phyloP scores from a whole-genome alignment of 2,113 vertebrate genomes.

The Paramormyrops kingsleyae region DNA sequence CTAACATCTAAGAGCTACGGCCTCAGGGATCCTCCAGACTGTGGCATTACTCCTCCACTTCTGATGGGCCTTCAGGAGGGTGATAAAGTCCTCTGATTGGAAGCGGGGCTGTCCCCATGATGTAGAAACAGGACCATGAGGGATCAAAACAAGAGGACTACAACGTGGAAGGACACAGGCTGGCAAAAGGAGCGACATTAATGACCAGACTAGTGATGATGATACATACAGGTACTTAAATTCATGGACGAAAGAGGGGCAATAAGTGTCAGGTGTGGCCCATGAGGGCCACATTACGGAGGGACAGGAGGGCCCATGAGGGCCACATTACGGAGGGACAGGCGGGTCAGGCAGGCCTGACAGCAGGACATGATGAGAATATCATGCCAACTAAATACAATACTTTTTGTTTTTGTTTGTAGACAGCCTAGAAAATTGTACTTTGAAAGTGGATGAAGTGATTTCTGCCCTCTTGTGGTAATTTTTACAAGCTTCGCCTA shows the following conservation, averaged over 20 bases:
- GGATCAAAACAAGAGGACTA: too few relatives aligned
- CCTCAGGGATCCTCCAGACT: background rate
- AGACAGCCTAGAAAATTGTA: background rate
- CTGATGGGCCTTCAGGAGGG: background rate
- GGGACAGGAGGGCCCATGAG: too few relatives aligned
- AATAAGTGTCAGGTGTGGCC: too few relatives aligned
- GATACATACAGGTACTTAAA: too few relatives aligned
- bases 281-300: too few relatives aligned
- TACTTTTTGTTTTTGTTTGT: background rate
- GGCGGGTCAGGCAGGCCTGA: background rate
- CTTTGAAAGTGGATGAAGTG: background rate
- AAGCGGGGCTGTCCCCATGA: background rate
- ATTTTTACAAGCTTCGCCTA: background rate
- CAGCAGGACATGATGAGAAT: background rate
- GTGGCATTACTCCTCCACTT: background rate
- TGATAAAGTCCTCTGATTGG: background rate
- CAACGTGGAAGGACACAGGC: too few relatives aligned
- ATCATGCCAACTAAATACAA: background rate
- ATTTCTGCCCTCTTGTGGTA: slow-evolving; percentile 7
- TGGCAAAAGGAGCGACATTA: too few relatives aligned
- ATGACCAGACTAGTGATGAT: too few relatives aligned
- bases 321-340: too few relatives aligned
- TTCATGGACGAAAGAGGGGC: too few relatives aligned
- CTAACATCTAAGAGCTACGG: background rate
- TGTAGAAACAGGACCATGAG: too few relatives aligned